A percentile compares a stretch with the other conserved stretches of the same genome.
phyloP scores from a whole-genome alignment of 2,113 vertebrate genomes.

The Thryonomys swinderianus region DNA sequence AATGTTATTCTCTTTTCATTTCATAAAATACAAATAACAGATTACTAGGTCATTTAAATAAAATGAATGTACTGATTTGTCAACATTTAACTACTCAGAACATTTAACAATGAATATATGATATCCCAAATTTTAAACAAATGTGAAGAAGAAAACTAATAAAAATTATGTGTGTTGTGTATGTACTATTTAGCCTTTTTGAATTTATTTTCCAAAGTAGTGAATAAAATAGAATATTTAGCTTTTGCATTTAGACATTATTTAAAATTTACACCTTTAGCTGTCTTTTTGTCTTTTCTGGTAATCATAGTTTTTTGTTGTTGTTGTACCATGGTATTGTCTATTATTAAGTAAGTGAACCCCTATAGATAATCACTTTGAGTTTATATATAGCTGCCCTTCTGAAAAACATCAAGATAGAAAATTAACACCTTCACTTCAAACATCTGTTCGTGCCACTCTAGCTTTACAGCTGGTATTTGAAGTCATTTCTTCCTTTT shows the following conservation, averaged over 20 bases:
- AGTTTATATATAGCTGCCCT: neutral
- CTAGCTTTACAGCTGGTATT: neutral
- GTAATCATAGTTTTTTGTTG: neutral
- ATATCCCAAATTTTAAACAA: slow-evolving; percentile 51
- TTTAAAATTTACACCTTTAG: neutral
- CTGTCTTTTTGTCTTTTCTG: neutral
- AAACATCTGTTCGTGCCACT: slow-evolving; percentile 9
- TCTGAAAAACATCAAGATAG: neutral
- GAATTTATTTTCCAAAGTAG: slow-evolving; percentile 7
- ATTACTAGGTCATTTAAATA: slow-evolving; percentile 69
- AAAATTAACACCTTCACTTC: neutral
- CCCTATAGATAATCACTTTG: neutral
- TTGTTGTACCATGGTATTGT: too few species aligned
- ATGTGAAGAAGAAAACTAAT: slow-evolving; percentile 6
- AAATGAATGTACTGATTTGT: slow-evolving; percentile 50
- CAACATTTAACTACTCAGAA: slow-evolving; percentile 60
- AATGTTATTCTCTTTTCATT: slow-evolving; percentile 66
- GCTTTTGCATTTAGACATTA: neutral
- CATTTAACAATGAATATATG: slow-evolving; percentile 28
- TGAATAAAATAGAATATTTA: neutral
- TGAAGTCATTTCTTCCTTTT: neutral
- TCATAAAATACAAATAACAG: slow-evolving; percentile 69
- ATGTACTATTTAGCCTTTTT: neutral
- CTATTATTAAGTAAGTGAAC: neutral
- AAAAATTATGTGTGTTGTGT: neutral